phyloP scores from a whole-genome alignment of 1,140 invertebrate species.

The Aphaenogaster floridana region DNA sequence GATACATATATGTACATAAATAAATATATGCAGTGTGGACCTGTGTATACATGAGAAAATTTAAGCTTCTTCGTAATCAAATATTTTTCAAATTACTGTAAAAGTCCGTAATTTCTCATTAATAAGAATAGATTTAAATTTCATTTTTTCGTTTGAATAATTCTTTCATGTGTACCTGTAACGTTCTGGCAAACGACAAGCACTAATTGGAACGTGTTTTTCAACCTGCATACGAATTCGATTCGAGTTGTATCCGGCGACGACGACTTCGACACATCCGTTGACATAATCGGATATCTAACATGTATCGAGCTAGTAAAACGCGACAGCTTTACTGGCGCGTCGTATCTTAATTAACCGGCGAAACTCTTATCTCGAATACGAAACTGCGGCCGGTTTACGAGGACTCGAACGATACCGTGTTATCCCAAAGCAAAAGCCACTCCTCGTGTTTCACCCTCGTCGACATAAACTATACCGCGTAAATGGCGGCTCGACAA shows the following conservation, averaged over 20 bases:
- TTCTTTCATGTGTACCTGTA: not conserved
- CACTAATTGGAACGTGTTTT: not conserved
- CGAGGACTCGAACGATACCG: conserved; percentile 21
- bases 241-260: not conserved
- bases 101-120: not conserved
- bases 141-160: conserved; percentile 2
- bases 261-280: not conserved
- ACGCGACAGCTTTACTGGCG: not conserved
- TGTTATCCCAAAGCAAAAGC: conserved; percentile 5
- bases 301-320: conserved; percentile 7
- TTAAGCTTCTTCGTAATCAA: not conserved
- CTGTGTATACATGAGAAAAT: not conserved
- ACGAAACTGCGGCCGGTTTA: conserved; percentile 13
- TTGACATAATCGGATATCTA: not conserved
- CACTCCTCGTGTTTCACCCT: not conserved
- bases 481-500: conserved; percentile 7
- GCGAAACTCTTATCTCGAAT: conserved; percentile 36
- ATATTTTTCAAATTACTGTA: not conserved
- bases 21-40: not conserved
- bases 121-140: not conserved
- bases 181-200: not conserved
- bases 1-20: not conserved
- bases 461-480: not conserved
- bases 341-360: conserved; percentile 43
- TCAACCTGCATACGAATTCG: not conserved